A percentile compares a stretch with the other conserved stretches of the same genome.
phyloP scores from a whole-genome alignment of 2,888 invertebrate genomes.

The Diarsia dahlii region DNA sequence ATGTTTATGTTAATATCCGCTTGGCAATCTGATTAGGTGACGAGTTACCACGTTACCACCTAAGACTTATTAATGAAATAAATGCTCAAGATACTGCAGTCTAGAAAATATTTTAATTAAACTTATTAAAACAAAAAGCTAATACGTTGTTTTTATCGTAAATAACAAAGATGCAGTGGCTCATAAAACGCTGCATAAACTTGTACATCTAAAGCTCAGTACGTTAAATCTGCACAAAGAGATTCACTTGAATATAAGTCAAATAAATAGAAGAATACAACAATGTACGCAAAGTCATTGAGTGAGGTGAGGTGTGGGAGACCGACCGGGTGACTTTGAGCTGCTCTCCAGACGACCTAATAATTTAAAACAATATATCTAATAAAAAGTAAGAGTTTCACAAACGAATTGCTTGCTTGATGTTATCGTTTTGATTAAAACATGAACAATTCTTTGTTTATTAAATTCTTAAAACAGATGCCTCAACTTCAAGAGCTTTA shows the following conservation, averaged over 20 bases:
- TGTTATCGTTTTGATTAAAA: slow-evolving; percentile 51
- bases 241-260: slow-evolving; percentile 47
- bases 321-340: slow-evolving; percentile 84
- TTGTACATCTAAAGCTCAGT: slow-evolving; percentile 23
- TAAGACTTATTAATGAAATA: slow-evolving; percentile 1
- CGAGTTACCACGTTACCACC: not conserved
- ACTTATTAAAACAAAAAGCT: slow-evolving; percentile 5
- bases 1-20: too few species aligned
- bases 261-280: slow-evolving; percentile 61
- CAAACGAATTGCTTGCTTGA: slow-evolving; percentile 50
- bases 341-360: slow-evolving; percentile 87
- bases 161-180: slow-evolving; percentile 13
- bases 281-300: slow-evolving; percentile 69
- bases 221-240: slow-evolving; percentile 46
- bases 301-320: slow-evolving; percentile 75
- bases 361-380: slow-evolving; percentile 76
- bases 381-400: slow-evolving; percentile 63
- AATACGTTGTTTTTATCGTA: slow-evolving; percentile 2
- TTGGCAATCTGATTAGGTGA: not conserved
- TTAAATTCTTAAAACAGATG: slow-evolving; percentile 16
- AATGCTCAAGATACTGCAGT: not conserved
- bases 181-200: slow-evolving; percentile 17
- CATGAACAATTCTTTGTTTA: slow-evolving; percentile 24
- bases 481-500: not conserved
- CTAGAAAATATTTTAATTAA: not conserved